Evolutionary conservation across 2,797 vertebrate genomes (phyloP).

Genomic region (Pangasius larnaudii): DNA sequence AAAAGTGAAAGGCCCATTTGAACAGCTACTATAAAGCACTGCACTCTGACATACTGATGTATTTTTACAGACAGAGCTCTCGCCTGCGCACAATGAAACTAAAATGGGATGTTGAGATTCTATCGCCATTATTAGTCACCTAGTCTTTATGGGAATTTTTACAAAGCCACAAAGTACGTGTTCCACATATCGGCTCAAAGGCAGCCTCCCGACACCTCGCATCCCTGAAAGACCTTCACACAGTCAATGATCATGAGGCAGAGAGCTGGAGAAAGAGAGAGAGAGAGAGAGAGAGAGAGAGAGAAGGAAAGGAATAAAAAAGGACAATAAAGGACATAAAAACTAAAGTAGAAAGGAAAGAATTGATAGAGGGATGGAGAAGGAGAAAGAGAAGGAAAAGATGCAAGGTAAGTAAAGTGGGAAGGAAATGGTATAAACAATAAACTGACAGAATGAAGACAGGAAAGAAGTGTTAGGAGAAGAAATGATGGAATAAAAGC

Average conservation of each 20-base stretch:
- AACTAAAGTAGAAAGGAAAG: background rate
- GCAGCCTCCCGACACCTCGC: background rate
- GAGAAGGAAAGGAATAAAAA: too few relatives aligned
- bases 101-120: constrained; percentile 24
- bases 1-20: background rate
- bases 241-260: background rate
- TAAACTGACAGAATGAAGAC: background rate
- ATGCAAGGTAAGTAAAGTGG: background rate
- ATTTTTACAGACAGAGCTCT: constrained; percentile 4
- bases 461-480: background rate
- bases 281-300: background rate
- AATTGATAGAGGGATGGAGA: background rate
- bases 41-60: background rate
- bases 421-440: background rate
- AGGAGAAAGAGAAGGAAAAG: background rate
- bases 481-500: background rate
- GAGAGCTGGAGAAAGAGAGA: background rate
- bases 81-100: constrained; percentile 19
- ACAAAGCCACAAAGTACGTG: constrained; percentile 25
- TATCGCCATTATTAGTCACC: constrained; percentile 12
- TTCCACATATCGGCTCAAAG: constrained; percentile 3
- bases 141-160: constrained; percentile 8
- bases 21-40: background rate
- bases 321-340: background rate
- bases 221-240: background rate